phyloP scores from a whole-genome alignment of 2,113 vertebrate species.

The Chionodraco myersi region DNA sequence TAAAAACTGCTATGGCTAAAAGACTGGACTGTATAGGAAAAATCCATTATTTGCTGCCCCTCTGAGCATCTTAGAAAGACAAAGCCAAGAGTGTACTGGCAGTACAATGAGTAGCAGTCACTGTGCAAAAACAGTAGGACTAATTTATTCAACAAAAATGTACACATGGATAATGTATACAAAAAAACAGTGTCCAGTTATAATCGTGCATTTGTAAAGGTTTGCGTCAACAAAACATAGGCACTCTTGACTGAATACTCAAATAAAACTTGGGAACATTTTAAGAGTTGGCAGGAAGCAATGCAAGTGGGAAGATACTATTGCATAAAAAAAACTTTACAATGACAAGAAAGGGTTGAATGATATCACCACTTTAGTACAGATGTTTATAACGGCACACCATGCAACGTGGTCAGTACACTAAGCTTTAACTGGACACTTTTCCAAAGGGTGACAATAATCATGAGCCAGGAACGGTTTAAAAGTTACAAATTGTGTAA shows the following conservation, averaged over 20 bases:
- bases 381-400: background rate
- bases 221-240: background rate
- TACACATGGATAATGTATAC: background rate
- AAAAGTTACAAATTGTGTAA: background rate
- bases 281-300: background rate
- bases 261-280: background rate
- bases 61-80: constrained; percentile 43
- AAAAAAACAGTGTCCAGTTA: background rate
- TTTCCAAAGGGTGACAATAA: background rate
- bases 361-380: too few relatives aligned
- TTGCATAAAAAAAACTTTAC: too few relatives aligned
- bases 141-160: background rate
- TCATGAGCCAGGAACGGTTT: background rate
- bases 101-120: constrained; percentile 65
- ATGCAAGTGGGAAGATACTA: background rate
- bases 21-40: constrained; percentile 2
- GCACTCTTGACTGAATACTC: background rate
- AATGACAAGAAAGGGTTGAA: background rate
- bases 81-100: constrained; percentile 63
- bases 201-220: background rate
- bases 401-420: background rate
- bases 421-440: background rate
- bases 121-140: background rate
- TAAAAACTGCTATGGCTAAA: background rate
- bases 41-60: constrained; percentile 37